A percentile compares a stretch with the other conserved stretches of the same genome.
Evolutionary conservation across 2,888 invertebrate species (phyloP).

Genomic region (Pteria penguin): DNA sequence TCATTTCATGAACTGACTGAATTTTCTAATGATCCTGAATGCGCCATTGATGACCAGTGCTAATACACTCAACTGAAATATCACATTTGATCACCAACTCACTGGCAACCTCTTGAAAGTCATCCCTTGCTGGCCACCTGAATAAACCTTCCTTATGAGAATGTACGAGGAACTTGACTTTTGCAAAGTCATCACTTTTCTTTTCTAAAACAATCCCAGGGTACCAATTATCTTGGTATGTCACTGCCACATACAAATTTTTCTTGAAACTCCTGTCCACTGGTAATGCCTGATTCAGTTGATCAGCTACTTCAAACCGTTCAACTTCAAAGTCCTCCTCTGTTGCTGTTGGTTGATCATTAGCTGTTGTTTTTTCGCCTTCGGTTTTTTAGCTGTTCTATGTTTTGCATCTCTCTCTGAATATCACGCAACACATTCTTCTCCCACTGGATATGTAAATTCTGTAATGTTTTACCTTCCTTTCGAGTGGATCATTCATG

Average conservation of each 20-base stretch:
- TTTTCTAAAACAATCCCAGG: not conserved
- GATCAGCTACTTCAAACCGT: not conserved
- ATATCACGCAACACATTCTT: slow-evolving; percentile 32
- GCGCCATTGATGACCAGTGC: slow-evolving; percentile 21
- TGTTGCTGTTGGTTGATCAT: not conserved
- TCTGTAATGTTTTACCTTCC: slow-evolving; percentile 31
- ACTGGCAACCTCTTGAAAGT: not conserved
- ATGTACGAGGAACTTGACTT: slow-evolving; percentile 7
- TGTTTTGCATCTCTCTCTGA: slow-evolving; percentile 11
- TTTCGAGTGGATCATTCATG: slow-evolving; percentile 38
- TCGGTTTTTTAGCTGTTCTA: slow-evolving; percentile 11
- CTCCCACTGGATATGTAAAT: slow-evolving; percentile 23
- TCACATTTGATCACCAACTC: slow-evolving; percentile 9
- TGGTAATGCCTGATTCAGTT: not conserved
- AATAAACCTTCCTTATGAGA: slow-evolving; percentile 12
- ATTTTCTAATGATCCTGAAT: too few species aligned
- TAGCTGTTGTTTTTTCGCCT: not conserved
- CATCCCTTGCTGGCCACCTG: slow-evolving; percentile 19
- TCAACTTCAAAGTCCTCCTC: not conserved
- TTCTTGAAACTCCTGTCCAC: not conserved
- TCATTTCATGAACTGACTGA: too few species aligned
- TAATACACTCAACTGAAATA: slow-evolving; percentile 14
- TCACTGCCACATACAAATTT: slow-evolving; percentile 26
- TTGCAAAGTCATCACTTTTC: not conserved
- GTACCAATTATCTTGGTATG: slow-evolving; percentile 35